Base-by-base conservation (phyloP, 2,113 vertebrate species). In the Elephantulus edwardii region DNA sequence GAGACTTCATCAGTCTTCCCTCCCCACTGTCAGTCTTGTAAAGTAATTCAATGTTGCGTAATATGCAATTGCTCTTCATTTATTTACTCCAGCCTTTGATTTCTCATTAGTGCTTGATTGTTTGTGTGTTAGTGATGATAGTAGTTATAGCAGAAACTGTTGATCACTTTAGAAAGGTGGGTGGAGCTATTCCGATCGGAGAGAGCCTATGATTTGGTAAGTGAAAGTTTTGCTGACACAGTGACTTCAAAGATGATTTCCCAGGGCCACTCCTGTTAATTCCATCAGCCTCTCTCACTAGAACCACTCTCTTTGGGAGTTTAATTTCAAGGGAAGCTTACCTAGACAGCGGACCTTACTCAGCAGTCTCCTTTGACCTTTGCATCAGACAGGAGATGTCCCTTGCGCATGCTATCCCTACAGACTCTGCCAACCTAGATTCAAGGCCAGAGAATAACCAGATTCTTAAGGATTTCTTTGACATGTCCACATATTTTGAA, bases 1-100 rank as follows among this genome's bases (percentile, higher is more conserved):
- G 58, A 22, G 58, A 81, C 52, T 83, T 91, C 83, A 91, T 96
- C 93, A 95, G 85, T 90, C 88, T 84, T 93, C 95, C 94, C 89
- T 58, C 80, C 66, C 76, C 71, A 77, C 71, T 80, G 48, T 56
- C 85, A 83, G 48, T 56, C 85, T 93, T 94, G 86, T 83, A 94
- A 33, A 94, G 92, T 91, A 90, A 95, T 86, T 95, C 77, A 68
- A 11, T 95, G 95, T 93, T 95, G 83, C 52, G 79, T 88, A 93
- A 91, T 95, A 94, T 70, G 90, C 66, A 88, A 83, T 92, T 91
- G 71, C 58, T n/a, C 70, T 91, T 85, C 68, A 83, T 93, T 91
- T 46, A 48, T 33, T 85, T 56, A 54, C 66, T 68, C 46, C 79
- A 72, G 71, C 60, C 84, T 82, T 91, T 93, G 90, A 90, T 94